These are phyloP conservation scores for Monochamus saltuarius DNA, from an alignment of 1,140 invertebrate genomes.

Conservation along the genomic window DNA sequence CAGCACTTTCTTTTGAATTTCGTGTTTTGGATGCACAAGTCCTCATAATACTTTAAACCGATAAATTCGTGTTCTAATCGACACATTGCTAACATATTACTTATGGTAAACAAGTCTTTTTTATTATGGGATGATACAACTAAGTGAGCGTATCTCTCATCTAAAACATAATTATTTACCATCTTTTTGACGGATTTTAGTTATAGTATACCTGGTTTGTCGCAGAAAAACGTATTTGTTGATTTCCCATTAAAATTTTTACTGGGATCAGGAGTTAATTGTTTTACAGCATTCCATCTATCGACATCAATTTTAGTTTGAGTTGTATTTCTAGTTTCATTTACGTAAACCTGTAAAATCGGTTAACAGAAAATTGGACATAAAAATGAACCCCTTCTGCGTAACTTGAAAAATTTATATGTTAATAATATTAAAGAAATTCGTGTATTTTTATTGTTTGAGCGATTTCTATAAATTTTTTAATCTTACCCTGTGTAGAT, in stretches of 20 bases:
- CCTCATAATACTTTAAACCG: constrained; percentile 62
- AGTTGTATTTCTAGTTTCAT: constrained; percentile 49
- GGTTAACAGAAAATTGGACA: no score
- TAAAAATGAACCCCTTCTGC: no score
- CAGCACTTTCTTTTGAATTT: constrained; percentile 67
- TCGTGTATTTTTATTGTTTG: no score
- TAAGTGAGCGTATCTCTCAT: constrained; percentile 72
- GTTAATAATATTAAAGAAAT: no score
- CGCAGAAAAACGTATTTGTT: constrained; percentile 30
- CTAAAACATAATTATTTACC: constrained; percentile 37
- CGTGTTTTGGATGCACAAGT: constrained; percentile 69
- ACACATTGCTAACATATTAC: constrained; percentile 77
- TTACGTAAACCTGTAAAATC: constrained; percentile 26
- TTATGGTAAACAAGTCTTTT: constrained; percentile 69
- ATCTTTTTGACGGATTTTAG: constrained; percentile 1
- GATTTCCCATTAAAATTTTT: neutral
- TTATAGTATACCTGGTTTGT: constrained; percentile 55
- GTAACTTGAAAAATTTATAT: no score
- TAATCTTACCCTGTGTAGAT: no score
- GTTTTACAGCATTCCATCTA: constrained; percentile 27
- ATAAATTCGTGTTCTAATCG: constrained; percentile 68
- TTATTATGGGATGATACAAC: constrained; percentile 66
- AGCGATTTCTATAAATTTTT: no score
- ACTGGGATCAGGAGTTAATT: constrained; percentile 12
- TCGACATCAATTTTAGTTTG: constrained; percentile 4